A percentile compares a stretch with the other conserved stretches of the same genome.
These are phyloP conservation scores for Lymantria monacha DNA, from an alignment of 2,888 invertebrate species.

Conservation along the genomic window DNA sequence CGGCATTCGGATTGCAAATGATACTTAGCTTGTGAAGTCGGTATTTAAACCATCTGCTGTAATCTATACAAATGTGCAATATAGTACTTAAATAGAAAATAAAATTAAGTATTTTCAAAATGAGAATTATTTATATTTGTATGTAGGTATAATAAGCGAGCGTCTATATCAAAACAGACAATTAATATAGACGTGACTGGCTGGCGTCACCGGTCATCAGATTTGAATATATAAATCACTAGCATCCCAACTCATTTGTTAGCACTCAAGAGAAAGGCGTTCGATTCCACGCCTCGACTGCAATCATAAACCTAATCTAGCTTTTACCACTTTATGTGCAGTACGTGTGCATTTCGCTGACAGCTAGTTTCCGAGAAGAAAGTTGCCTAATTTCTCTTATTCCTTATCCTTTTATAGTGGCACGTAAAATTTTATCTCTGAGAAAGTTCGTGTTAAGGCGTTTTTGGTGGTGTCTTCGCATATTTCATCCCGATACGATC, in stretches of 20 bases:
- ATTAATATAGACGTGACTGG: slow-evolving; percentile 57
- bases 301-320: slow-evolving; percentile 61
- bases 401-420: slow-evolving; percentile 17
- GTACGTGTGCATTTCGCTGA: slow-evolving; percentile 49
- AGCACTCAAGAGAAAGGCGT: slow-evolving; percentile 67
- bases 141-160: no score
- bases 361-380: slow-evolving; percentile 27
- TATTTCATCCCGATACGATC: background rate
- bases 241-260: slow-evolving; percentile 69
- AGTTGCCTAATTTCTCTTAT: slow-evolving; percentile 46
- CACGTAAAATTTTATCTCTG: slow-evolving; percentile 9
- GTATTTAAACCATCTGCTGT: no score
- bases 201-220: slow-evolving; percentile 56
- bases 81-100: no score
- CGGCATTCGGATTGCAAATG: no score
- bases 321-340: slow-evolving; percentile 57
- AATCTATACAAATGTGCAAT: no score
- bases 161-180: no score
- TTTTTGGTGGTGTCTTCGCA: background rate
- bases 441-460: slow-evolving; percentile 2
- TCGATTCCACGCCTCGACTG: slow-evolving; percentile 60
- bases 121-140: no score
- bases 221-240: slow-evolving; percentile 75
- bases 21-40: no score
- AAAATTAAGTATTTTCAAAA: no score